These are phyloP conservation scores for Rhabdomys dilectus DNA, from an alignment of 2,113 vertebrate genomes.

Conservation along the genomic window DNA sequence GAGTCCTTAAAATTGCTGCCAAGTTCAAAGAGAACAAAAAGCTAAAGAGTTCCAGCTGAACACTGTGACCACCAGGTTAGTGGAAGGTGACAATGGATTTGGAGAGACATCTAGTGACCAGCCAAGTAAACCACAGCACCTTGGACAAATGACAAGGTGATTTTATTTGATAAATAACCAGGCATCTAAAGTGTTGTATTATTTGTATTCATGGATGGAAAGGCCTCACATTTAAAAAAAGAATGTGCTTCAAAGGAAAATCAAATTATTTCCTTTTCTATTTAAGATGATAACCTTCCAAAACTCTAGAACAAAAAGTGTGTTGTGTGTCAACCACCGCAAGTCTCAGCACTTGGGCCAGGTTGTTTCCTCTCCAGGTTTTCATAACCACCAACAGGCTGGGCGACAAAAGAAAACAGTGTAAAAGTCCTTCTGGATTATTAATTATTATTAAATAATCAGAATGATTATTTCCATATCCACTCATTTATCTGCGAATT, in stretches of 20 bases:
- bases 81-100: background rate
- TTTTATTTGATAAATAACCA: background rate
- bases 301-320: background rate
- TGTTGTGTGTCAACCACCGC: background rate
- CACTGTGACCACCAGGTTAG: fast-evolving
- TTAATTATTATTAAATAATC: background rate
- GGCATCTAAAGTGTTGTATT: background rate
- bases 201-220: background rate
- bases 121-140: background rate
- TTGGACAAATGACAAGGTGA: background rate
- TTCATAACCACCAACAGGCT: background rate
- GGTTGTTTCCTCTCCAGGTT: background rate
- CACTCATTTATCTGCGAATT: background rate
- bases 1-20: background rate
- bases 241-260: background rate
- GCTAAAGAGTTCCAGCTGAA: background rate
- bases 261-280: background rate
- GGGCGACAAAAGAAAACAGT: background rate
- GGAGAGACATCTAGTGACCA: constrained; percentile 85
- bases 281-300: background rate
- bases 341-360: background rate
- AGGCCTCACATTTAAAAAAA: constrained; percentile 19
- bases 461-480: background rate
- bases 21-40: background rate
- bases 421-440: background rate